These are phyloP conservation scores for Octodon degus DNA, from an alignment of 2,113 vertebrate species.

Conservation along the genomic window DNA sequence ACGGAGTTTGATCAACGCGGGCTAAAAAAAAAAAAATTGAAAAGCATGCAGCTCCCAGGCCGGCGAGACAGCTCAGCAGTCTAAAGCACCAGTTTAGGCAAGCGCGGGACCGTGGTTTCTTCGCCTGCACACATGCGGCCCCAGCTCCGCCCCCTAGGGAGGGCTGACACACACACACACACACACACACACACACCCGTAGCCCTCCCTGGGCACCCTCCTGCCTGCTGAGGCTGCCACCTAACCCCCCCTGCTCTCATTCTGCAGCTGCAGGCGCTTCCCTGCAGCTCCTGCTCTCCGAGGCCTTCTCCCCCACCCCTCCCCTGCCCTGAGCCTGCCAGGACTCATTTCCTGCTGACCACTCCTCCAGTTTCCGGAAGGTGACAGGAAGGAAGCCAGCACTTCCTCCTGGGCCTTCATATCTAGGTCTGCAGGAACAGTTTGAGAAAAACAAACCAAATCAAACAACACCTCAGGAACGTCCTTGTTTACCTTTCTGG, in stretches of 20 bases:
- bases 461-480: background rate
- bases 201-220: too few species aligned
- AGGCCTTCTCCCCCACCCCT: background rate
- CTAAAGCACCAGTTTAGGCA: too few species aligned
- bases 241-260: too few species aligned
- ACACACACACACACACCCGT: too few species aligned
- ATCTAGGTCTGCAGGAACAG: background rate
- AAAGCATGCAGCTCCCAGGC: background rate
- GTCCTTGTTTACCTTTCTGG: background rate
- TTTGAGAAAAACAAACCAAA: slow-evolving; percentile 32
- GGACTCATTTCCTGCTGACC: slow-evolving; percentile 29
- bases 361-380: background rate
- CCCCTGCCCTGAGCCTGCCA: too few species aligned
- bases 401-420: background rate
- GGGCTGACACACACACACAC: too few species aligned
- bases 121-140: too few species aligned
- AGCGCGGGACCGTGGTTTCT: too few species aligned
- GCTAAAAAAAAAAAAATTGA: background rate
- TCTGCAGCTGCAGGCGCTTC: background rate
- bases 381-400: background rate
- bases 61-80: too few species aligned
- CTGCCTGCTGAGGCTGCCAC: too few species aligned
- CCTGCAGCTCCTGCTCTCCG: background rate
- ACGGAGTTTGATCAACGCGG: background rate
- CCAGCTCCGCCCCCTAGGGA: too few species aligned